These are phyloP conservation scores for Druon quercuslanigerum DNA, from an alignment of 1,140 invertebrate genomes.

Conservation along the genomic window DNA sequence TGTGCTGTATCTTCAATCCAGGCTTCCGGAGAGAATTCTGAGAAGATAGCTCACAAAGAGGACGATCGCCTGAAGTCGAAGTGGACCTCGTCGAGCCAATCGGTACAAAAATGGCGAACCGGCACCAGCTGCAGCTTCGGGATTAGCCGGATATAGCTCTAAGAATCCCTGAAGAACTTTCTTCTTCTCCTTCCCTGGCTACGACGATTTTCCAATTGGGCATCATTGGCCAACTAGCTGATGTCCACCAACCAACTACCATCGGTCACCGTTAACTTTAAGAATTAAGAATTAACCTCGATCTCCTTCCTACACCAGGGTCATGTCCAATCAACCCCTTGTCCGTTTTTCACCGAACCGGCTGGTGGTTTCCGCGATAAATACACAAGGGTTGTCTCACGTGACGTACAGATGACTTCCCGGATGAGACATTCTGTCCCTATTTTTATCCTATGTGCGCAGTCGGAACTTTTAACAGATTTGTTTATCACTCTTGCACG, in stretches of 20 bases:
- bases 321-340: background rate
- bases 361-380: background rate
- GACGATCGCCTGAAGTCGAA: slow-evolving; percentile 8
- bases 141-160: slow-evolving; percentile 27
- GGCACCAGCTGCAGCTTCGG: slow-evolving; percentile 18
- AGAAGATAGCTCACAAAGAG: slow-evolving; percentile 16
- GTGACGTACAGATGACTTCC: slow-evolving; percentile 16
- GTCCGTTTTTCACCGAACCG: background rate
- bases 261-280: background rate
- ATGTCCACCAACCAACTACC: background rate
- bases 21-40: slow-evolving; percentile 12
- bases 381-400: slow-evolving; percentile 18
- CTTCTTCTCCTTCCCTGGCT: slow-evolving; percentile 25
- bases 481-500: background rate
- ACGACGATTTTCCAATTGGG: slow-evolving; percentile 21
- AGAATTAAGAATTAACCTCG: background rate
- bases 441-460: background rate
- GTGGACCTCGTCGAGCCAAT: slow-evolving; percentile 1
- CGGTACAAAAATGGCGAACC: slow-evolving; percentile 16
- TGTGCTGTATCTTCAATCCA: background rate
- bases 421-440: slow-evolving; percentile 2
- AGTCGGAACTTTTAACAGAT: background rate
- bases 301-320: background rate
- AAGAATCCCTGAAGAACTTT: slow-evolving; percentile 17
- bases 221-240: background rate